Base-by-base conservation (phyloP, 2,113 vertebrate genomes). In the Pangasianodon gigas region DNA sequence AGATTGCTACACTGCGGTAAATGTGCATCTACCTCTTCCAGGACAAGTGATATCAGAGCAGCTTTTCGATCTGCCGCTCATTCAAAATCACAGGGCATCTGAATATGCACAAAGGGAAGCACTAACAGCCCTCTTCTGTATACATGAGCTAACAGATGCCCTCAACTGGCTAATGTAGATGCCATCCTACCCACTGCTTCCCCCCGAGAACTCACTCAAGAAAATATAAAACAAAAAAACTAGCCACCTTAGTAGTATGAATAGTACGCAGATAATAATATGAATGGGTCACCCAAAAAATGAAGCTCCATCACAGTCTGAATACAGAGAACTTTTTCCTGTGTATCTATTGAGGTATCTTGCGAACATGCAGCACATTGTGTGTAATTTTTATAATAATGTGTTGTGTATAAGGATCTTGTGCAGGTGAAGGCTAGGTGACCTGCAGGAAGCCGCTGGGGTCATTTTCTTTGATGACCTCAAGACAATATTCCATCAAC, bases 391-490 rank as follows among this genome's bases (percentile, higher is more conserved):
- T 60, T 84, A 6, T 60, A 60, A 44, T 37, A 2, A 10, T 83
- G 51, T 83, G 2, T 54, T 21, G 14, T 51, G 9, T 60, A 0
- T 44, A 11, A 74, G 18, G 32, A 56, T 46, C 14, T 56, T 58
- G 80, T n/a, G n/a, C 13, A 51, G 19, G 6, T 14, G 62, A 46
- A 79, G 58, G 41, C 37, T 87, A 11, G 26, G 89, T 48, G 10
- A 99, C 98, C 98, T 99, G 98, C 87, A 99, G 95, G 95, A 99
- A 99, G 29, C 98, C 98, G 0, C 98, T 99, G 91, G 98, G 98
- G 90, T 99, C 98, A 1, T 99, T 99, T 94, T 99, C 98, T 95
- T 99, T 99, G 95, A 99, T 99, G 93, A 99, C 98, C 91, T 99
- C 98, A 95, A 99, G 95, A 87, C 98, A 99, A 92, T 99, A 99